Conservation (phyloP, 2,113 vertebrate genomes). For the Leptodactylus fuscus region DNA sequence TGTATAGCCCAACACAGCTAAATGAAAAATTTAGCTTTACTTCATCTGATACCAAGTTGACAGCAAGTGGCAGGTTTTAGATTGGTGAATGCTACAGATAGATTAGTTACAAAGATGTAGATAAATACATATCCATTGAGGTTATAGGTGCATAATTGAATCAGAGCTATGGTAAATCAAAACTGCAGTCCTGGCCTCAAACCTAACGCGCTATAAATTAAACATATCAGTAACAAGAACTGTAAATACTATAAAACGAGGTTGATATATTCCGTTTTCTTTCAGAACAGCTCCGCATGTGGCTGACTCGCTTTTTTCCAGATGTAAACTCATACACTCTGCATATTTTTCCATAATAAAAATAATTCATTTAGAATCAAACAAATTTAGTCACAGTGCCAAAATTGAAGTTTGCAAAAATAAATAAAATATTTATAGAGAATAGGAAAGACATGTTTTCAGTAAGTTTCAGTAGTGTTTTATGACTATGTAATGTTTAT, state of each 20-base stretch:
- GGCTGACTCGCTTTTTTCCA: not conserved
- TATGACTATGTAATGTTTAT: conserved; percentile 44
- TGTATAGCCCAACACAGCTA: not conserved
- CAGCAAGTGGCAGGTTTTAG: not conserved
- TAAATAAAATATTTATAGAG: conserved; percentile 48
- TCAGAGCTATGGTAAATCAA: not conserved
- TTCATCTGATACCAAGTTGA: not conserved
- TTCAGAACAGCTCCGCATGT: not conserved
- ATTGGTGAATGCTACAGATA: not conserved
- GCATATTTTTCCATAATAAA: conserved; percentile 46
- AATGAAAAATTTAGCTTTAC: not conserved
- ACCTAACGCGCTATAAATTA: not conserved
- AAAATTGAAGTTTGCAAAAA: conserved; percentile 41
- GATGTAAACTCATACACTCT: conserved; percentile 29
- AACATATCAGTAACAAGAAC: not conserved
- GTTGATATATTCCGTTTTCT: not conserved
- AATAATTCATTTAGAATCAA: conserved; percentile 46
- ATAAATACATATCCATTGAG: not conserved
- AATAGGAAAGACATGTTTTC: conserved; percentile 23
- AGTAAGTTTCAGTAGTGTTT: conserved; percentile 17
- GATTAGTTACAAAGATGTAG: not conserved
- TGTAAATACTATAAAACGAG: not conserved
- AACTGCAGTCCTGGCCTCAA: not conserved
- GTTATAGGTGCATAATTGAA: conserved; percentile 8
- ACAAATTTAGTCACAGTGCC: conserved; percentile 21